These are phyloP conservation scores for Pteropus rufus DNA, from an alignment of 2,797 vertebrate species.

Conservation along the genomic window DNA sequence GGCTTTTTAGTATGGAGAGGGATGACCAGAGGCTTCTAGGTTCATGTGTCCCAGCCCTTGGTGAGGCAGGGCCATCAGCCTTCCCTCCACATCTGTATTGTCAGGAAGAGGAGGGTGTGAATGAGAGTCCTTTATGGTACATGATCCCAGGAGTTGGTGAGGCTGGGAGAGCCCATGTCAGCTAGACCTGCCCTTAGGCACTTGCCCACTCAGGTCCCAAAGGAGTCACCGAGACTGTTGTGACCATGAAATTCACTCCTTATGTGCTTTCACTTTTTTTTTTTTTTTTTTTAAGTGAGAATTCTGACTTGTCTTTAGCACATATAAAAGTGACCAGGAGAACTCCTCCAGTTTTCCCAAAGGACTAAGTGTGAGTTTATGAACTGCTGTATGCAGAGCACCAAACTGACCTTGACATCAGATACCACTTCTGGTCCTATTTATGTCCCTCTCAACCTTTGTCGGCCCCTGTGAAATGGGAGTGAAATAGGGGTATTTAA, in stretches of 20 bases:
- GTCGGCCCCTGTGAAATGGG: neutral
- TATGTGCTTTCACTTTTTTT: neutral
- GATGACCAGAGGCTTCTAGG: neutral
- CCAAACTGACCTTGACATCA: neutral
- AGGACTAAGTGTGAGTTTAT: neutral
- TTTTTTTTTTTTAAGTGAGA: neutral
- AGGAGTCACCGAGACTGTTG: neutral
- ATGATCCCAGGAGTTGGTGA: neutral
- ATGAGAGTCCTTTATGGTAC: neutral
- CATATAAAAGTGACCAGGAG: neutral
- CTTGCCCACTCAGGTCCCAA: neutral
- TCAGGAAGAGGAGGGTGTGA: neutral
- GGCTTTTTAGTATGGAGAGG: neutral
- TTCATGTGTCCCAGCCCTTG: neutral
- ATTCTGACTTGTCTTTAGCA: neutral
- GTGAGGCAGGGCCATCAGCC: neutral
- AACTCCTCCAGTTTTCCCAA: neutral
- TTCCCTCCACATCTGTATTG: neutral
- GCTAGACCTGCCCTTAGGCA: neutral
- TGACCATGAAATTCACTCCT: neutral
- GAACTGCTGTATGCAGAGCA: neutral
- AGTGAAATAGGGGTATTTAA: neutral
- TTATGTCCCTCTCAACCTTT: neutral
- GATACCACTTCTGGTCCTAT: neutral
- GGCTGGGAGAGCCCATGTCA: neutral